Evolutionary conservation across 2,888 invertebrate species (phyloP), one percentile per base, ranked within the genome.

Genomic region (Macrophya annulata): DNA sequence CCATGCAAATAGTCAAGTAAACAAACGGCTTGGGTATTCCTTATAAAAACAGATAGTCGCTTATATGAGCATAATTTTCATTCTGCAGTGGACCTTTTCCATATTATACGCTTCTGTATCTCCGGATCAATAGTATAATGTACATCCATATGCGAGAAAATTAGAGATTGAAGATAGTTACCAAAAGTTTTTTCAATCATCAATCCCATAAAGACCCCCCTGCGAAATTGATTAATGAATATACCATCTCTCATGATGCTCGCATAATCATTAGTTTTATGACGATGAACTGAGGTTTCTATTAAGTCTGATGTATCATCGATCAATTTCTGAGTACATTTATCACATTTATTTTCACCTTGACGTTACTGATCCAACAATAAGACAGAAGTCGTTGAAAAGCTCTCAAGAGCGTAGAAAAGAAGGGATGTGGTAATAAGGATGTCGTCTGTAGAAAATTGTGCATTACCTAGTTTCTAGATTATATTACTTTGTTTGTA

Each of bases 221-320:
- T n/a, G 55, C 55, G n/a, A 31, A 31, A 3, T n/a, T 55, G 55
- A 55, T 55, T n/a, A n/a, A 55, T 55, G 55, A 55, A 55, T 55
- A 55, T 8, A n/a, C 6, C n/a, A 17, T 55, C 55, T n/a, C 55
- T 55, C 55, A n/a, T 55, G 55, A 55, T 55, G 55, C 55, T 8
- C n/a, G 55, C 55, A 55, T n/a, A 55, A 51, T 55, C 8, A n/a
- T 55, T n/a, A 55, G 55, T 1, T 55, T 51, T n/a, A 2, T 1
- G n/a, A n/a, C 55, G n/a, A 55, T 55, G 55, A 55, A 55, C n/a
- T n/a, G n/a, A 55, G 8, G n/a, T 55, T 55, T n/a, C n/a, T n/a
- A 55, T 55, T n/a, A 55, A 55, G n/a, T 55, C 55, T 55, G 55
- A 55, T n/a, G 55, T 55, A n/a, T 55, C 55, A n/a, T 55, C 55